Evolutionary conservation across 2,113 vertebrate genomes (phyloP), one percentile per base, ranked within the genome.

Genomic region (Terrapene triunguis): DNA sequence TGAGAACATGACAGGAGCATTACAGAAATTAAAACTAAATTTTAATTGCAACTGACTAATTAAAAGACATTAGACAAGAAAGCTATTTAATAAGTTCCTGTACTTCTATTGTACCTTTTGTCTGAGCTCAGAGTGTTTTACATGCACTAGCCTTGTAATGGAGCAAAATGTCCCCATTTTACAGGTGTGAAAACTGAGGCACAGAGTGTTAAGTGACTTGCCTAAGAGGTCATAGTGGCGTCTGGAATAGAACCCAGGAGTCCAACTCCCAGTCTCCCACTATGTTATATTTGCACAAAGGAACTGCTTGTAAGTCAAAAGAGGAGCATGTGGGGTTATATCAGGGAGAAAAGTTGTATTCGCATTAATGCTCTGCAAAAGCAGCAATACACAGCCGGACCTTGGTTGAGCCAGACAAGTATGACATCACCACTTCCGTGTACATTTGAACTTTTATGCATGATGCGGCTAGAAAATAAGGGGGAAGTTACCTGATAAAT

Each of bases 391-490:
- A 32, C 21, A 80, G 35, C 35, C 17, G 57, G 65, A 55, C n/a
- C 21, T 78, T 54, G 44, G 81, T 54, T 54, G 5, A 51, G 62
- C 27, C 25, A 17, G 44, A 44, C 5, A n/a, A 25, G 42, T 14
- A 48, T 9, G 53, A 8, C 8, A 51, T 29, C 25, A 81, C 1
- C 35, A 35, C 13, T 16, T 16, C 3, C 29, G 5, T 1, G 5
- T 44, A 85, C 84, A 54, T 16, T 10, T 32, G 69, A 93, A 50
- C 38, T 80, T 50, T 48, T 84, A 47, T 29, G 42, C n/a, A 38
- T 10, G 65, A 72, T 27, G 74, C 22, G 6, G 13, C 74, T 27
- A 78, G 25, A 47, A 25, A 25, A 44, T 10, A 29, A 2, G 35
- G 57, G 42, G 42, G 44, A 27, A 62, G 47, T 47, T 74, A 80